These are phyloP conservation scores for Hydractinia echinata DNA, from an alignment of 30 jellyfish, hydroid and myxozoan genomes.

Conservation along the genomic window DNA sequence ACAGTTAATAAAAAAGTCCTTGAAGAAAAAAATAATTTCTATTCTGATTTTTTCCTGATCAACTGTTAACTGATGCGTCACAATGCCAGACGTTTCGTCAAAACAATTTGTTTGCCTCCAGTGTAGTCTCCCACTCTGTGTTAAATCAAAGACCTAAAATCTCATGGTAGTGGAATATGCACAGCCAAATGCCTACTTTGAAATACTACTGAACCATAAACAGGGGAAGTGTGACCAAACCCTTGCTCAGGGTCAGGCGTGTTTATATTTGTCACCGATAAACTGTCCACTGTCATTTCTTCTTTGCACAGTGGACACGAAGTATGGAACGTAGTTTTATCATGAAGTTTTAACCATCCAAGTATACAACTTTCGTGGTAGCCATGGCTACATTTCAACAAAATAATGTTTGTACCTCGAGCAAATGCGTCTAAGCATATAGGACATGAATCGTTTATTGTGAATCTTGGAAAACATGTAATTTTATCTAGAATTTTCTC, in stretches of 20 bases:
- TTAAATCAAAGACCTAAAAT: not conserved
- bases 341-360: not conserved
- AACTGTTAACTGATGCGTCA: too few relatives aligned
- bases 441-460: slow-evolving; percentile 7
- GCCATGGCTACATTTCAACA: slow-evolving; percentile 15
- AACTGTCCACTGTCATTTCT: not conserved
- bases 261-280: not conserved
- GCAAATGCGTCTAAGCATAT: not conserved
- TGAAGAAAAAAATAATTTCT: too few relatives aligned
- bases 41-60: too few relatives aligned
- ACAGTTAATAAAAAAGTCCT: too few relatives aligned
- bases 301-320: slow-evolving; percentile 8
- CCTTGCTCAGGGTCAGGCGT: not conserved
- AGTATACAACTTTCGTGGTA: slow-evolving; percentile 14
- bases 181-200: not conserved
- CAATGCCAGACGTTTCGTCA: too few relatives aligned
- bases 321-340: not conserved
- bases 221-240: not conserved
- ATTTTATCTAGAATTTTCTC: not conserved
- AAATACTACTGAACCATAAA: not conserved
- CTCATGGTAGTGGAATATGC: not conserved
- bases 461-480: not conserved
- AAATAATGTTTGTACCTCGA: not conserved
- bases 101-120: too few relatives aligned
- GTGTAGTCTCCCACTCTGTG: too few relatives aligned